phyloP scores from a whole-genome alignment of 64 coral and sea anemone genomes.

The Orbicella faveolata region DNA sequence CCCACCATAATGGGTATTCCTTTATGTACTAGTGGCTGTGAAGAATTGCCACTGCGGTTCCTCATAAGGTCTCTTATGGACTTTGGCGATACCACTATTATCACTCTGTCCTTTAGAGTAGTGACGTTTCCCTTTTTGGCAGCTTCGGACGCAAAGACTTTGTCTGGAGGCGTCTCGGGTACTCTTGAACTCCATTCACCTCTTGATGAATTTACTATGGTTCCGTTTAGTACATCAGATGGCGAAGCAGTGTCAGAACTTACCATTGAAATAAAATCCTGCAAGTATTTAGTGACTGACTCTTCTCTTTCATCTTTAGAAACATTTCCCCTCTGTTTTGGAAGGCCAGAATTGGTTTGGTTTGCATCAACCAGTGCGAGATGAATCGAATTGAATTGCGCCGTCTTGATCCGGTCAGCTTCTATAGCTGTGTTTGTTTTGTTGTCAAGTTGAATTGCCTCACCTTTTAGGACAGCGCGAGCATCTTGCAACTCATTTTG shows the following conservation, averaged over 20 bases:
- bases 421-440: neutral
- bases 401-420: too few species aligned
- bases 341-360: neutral
- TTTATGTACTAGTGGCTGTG: neutral
- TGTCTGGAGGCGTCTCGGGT: neutral
- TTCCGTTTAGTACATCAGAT: neutral
- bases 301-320: neutral
- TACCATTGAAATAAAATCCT: slow-evolving; percentile 19
- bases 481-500: neutral
- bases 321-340: neutral
- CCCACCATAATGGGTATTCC: neutral
- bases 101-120: slow-evolving; percentile 7
- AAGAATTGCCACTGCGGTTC: neutral
- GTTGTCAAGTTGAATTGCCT: neutral
- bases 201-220: neutral
- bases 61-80: slow-evolving; percentile 22
- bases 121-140: slow-evolving; percentile 32
- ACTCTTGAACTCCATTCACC: neutral
- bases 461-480: neutral
- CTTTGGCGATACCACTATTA: slow-evolving; percentile 17
- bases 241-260: neutral
- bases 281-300: slow-evolving; percentile 14
- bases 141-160: neutral
- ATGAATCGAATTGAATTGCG: neutral
- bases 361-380: neutral